Base-by-base conservation (phyloP, 2,113 vertebrate genomes). In the Malurus elegans region DNA sequence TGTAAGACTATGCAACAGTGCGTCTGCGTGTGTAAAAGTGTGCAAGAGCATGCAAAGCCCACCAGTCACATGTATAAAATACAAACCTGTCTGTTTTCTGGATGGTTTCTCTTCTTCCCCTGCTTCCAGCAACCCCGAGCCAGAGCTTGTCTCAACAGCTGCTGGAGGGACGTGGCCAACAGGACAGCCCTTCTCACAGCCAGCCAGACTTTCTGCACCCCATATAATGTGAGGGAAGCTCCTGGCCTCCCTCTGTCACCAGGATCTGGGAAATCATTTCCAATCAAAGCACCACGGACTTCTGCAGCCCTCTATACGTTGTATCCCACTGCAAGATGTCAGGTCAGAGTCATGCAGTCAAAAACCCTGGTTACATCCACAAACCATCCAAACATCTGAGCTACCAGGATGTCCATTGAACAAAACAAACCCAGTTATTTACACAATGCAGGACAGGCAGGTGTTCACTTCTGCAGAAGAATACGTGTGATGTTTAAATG, bases 381-480 rank as follows among this genome's bases (percentile, higher is more conserved):
- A 44, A 76, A 79, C 44, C 32, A 29, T 13, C 54, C 16, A 2
- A 61, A 58, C 72, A 14, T 9, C 56, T 12, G 1, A 56, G 34
- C 44, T 67, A 42, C 38, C 12, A 65, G 45, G 16, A 57, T 5
- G 32, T 8, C 74, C 75, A 67, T 57, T 54, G 47, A 66, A 53
- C 86, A 76, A 81, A 82, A n/a, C 40, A 54, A 80, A 89, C 14
- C 1, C 36, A 64, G 25, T 34, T 80, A 66, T 62, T 84, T 78
- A 72, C 51, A 58, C 40, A 70, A 36, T 2, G 1, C 0, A 80
- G 80, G 32, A 42, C 62, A 53, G 26, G 7, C 12, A 14, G 15
- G 34, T 80, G 38, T 56, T 86, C 32, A 31, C 38, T 84, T 56
- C 81, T 76, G 58, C 57, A 86, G 48, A 90, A 79, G 74, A 91